A percentile compares a stretch with the other conserved stretches of the same genome.
Conservation (phyloP, 2,113 vertebrate genomes). For the Xenopus tropicalis region DNA sequence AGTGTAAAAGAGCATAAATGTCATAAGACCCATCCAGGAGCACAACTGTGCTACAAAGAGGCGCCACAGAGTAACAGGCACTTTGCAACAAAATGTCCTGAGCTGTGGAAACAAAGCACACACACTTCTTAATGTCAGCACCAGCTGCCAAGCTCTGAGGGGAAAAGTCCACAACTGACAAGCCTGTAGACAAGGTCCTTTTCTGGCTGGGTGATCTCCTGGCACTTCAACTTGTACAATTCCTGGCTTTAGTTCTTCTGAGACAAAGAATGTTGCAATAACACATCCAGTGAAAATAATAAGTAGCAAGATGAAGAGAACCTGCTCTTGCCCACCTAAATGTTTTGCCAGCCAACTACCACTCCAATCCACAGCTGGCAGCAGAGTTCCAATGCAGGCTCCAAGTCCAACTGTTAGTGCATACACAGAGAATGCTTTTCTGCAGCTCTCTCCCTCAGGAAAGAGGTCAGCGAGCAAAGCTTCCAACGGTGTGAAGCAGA, state of each 20-base stretch:
- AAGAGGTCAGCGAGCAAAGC: constrained; percentile 81
- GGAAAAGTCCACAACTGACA: constrained; percentile 51
- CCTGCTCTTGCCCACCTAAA: constrained; percentile 74
- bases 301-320: constrained; percentile 74
- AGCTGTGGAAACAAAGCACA: constrained; percentile 60
- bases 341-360: constrained; percentile 63
- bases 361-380: constrained; percentile 77
- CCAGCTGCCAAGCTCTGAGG: constrained; percentile 24
- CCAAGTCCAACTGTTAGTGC: constrained; percentile 84
- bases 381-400: constrained; percentile 80
- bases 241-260: constrained; percentile 57
- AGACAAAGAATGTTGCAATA: constrained; percentile 70
- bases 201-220: not conserved
- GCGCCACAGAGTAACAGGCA: constrained; percentile 67
- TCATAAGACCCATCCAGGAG: constrained; percentile 87
- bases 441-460: constrained; percentile 72
- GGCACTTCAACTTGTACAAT: not conserved
- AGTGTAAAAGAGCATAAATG: constrained; percentile 82
- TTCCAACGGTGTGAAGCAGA: constrained; percentile 81
- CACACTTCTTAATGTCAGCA: constrained; percentile 48
- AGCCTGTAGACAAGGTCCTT: fast-evolving
- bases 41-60: constrained; percentile 80
- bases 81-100: constrained; percentile 63
- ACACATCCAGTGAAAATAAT: constrained; percentile 73
- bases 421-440: constrained; percentile 76